Base-by-base conservation (phyloP, 2,797 vertebrate genomes). In the Rallus crepitans region DNA sequence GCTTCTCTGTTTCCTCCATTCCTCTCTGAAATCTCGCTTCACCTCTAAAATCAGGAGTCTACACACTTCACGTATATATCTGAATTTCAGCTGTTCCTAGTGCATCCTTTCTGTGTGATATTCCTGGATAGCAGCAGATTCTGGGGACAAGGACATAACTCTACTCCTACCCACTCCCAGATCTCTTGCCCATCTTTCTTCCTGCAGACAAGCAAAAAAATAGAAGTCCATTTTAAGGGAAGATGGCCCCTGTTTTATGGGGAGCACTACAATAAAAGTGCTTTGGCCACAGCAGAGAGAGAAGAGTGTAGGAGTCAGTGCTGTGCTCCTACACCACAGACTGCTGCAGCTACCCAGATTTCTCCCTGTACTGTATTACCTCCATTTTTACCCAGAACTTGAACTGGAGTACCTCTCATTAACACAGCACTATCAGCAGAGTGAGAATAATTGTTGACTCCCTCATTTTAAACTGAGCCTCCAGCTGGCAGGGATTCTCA, bases 11-110 rank as follows among this genome's bases (percentile, higher is more conserved):
- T 56, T 78, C 37, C 37, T 30, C 20, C 11, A n/a, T 84, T 79
- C 50, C 70, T 83, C 15, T 66, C 59, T 52, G 30, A 94, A 60
- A 40, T 80, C 20, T 48, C 39, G 2, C 45, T 80, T 79, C 40
- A 75, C 20, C 40, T 81, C 37, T 68, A 71, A 12, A 15, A 88
- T 35, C 14, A 86, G 50, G 10, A 91, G 4, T 16, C n/a, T 11
- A 18, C 0, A 2, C 12, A 28, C 30, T 47, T 56, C 25, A 21
- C 1, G 1, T 6, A 13, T 3, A 15, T 33, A 40, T 35, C 25
- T 77, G 68, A 86, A 71, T 48, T 86, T 76, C 71, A 83, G 31
- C 45, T 82, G 47, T 31, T 90, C 14, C 68, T 60, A 47, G 37
- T 4, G 5, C 8, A 2, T 9, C 7, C 11, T 78, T 73, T 89